Percentiles rank a stretch among this genome's conserved stretches.
Evolutionary conservation across 2,797 vertebrate genomes (phyloP).

Genomic region (Podargus strigoides): DNA sequence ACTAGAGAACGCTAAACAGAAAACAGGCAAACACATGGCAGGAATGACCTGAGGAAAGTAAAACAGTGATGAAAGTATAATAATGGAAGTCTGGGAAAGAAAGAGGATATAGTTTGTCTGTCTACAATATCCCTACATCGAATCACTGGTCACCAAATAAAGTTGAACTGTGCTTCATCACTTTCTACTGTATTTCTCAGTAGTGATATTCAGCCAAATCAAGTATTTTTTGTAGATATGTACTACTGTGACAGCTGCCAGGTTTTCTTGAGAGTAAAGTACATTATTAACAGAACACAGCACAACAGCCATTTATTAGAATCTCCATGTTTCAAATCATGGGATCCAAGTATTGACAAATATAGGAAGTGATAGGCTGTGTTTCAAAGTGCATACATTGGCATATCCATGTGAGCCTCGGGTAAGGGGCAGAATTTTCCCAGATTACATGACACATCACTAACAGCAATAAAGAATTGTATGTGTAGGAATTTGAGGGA

Average conservation of each 20-base stretch:
- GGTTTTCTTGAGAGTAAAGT: background rate
- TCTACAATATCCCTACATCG: background rate
- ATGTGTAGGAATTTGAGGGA: background rate
- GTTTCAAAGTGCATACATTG: background rate
- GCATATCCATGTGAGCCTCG: accelerated
- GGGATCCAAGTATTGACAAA: background rate
- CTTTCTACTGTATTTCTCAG: background rate
- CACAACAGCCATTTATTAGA: background rate
- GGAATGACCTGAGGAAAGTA: background rate
- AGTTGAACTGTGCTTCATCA: background rate
- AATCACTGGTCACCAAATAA: background rate
- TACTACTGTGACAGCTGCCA: background rate
- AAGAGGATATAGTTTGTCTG: background rate
- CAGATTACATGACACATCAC: background rate
- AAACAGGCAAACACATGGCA: background rate
- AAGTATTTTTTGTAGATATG: background rate
- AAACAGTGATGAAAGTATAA: background rate
- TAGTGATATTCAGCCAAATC: background rate
- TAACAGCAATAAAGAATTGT: background rate
- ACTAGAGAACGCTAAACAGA: background rate
- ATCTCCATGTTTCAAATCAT: background rate
- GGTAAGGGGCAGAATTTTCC: background rate
- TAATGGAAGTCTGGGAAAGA: background rate
- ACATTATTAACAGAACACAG: background rate
- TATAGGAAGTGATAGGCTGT: accelerated